Evolutionary conservation across 2,113 vertebrate genomes (phyloP).

Genomic region (Trachemys scripta): DNA sequence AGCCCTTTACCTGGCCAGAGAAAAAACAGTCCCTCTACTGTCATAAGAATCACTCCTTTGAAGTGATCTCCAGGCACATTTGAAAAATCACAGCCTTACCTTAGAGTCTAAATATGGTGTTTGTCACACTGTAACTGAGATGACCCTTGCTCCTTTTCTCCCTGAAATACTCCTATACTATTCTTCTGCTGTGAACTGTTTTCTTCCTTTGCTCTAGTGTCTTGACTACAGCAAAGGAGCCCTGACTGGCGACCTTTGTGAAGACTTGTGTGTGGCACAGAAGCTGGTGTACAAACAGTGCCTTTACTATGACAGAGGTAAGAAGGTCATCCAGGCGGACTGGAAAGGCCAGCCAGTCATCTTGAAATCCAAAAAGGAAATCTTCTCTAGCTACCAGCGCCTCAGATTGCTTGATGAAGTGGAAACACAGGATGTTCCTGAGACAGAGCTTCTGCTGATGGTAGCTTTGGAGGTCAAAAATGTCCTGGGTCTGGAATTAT

Average conservation of each 20-base stretch:
- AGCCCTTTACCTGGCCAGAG: not conserved
- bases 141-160: not conserved
- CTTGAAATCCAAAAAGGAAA: constrained; percentile 94
- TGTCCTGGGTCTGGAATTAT: constrained; percentile 86
- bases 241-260: constrained; percentile 91
- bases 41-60: not conserved
- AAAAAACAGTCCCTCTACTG: not conserved
- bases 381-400: constrained; percentile 90
- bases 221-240: constrained; percentile 86
- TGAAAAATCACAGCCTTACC: accelerated
- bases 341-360: constrained; percentile 91
- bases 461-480: constrained; percentile 91
- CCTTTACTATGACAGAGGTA: constrained; percentile 93
- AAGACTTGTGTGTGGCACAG: constrained; percentile 90
- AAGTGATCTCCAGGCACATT: not conserved
- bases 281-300: constrained; percentile 90
- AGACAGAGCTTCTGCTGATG: constrained; percentile 90
- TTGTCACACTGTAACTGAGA: not conserved
- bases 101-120: accelerated
- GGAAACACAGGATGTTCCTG: constrained; percentile 80
- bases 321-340: constrained; percentile 94
- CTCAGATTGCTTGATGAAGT: constrained; percentile 83
- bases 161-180: accelerated
- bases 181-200: not conserved
- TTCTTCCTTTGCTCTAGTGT: constrained; percentile 84